Percentiles rank a stretch among this genome's conserved stretches.
Conservation (phyloP, 2,888 invertebrate species). For the Amorpha juglandis region DNA sequence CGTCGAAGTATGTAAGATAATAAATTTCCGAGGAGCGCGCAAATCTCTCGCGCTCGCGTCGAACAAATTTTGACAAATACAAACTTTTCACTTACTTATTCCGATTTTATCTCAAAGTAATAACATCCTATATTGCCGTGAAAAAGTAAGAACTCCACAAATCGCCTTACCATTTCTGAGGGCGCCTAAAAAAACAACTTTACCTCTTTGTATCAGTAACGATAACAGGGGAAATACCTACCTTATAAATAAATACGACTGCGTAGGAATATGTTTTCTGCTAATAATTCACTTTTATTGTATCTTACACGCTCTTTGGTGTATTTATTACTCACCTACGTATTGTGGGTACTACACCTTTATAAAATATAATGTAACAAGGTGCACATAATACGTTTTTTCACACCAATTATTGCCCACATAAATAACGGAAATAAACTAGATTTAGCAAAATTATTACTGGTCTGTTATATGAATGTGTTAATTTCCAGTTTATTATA, state of each 20-base stretch:
- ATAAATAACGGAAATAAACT: conserved; percentile 30
- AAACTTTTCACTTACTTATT: conserved; percentile 33
- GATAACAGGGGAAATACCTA: conserved; percentile 57
- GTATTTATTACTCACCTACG: conserved; percentile 80
- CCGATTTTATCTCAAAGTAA: conserved; percentile 30
- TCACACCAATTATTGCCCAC: conserved; percentile 55
- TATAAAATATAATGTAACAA: conserved; percentile 75
- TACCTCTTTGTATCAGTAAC: conserved; percentile 57
- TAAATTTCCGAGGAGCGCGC: conserved; percentile 9
- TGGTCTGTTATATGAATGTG: conserved; percentile 7
- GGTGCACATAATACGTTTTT: conserved; percentile 68
- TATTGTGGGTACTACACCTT: conserved; percentile 69
- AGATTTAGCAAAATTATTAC: conserved; percentile 15
- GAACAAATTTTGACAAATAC: conserved; percentile 24
- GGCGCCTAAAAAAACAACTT: conserved; percentile 54
- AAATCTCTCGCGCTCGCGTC: conserved; percentile 17
- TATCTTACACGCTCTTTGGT: conserved; percentile 80
- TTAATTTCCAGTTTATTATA: conserved; percentile 6
- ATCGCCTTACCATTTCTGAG: conserved; percentile 32
- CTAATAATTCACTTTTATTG: conserved; percentile 83
- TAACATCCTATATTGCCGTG: conserved; percentile 29
- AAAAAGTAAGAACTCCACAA: conserved; percentile 31
- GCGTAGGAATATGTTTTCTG: conserved; percentile 73
- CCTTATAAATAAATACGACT: conserved; percentile 66
- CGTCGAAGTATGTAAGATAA: conserved; percentile 20